Evolutionary conservation across 2,113 vertebrate species (phyloP), one percentile per base, ranked within the genome.

Genomic region (Dascyllus trimaculatus): DNA sequence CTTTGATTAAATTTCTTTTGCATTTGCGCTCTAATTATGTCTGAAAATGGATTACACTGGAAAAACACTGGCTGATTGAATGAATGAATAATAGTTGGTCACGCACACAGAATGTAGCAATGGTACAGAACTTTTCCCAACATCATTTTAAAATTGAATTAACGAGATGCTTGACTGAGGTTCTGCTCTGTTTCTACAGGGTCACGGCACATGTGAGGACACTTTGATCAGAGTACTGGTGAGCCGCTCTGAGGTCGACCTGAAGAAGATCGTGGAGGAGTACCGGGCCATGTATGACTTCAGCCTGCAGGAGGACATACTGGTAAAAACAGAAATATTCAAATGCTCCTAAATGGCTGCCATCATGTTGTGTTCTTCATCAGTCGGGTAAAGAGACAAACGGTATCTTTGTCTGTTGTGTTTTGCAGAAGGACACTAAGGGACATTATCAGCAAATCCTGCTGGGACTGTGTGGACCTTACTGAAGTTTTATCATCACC

Each of bases 211-310:
- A 0, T 84, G 89, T 25, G 90, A 96, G 48, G 85, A 93, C 19
- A 81, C 90, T 0, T 77, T 99, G 61, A 97, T 93, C 84, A 94
- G 97, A 80, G 88, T 99, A 58, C 93, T 98, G 90, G 96, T 98
- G 86, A 97, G 96, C 0, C 96, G 96, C 57, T 96, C 97, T n/a
- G 98, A 99, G 86, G 57, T 95, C 0, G 97, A 99, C 84, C 94
- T 99, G 93, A 94, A 96, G 79, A 95, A 95, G 26, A 96, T 99
- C 53, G 88, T 96, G 65, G 93, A 91, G 10, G 95, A 94, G 52
- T 99, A 97, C 84, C 93, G 90, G 71, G 90, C 52, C 19, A 74
- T 96, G 78, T 97, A 96, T 45, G 85, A 91, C 0, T 40, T 60
- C 21, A 88, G 91, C 17, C 90, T 98, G 5, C 91, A 94, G 81